Evolutionary conservation across 2,888 invertebrate genomes (phyloP).

Genomic region (Rambutsinella grinnellia): DNA sequence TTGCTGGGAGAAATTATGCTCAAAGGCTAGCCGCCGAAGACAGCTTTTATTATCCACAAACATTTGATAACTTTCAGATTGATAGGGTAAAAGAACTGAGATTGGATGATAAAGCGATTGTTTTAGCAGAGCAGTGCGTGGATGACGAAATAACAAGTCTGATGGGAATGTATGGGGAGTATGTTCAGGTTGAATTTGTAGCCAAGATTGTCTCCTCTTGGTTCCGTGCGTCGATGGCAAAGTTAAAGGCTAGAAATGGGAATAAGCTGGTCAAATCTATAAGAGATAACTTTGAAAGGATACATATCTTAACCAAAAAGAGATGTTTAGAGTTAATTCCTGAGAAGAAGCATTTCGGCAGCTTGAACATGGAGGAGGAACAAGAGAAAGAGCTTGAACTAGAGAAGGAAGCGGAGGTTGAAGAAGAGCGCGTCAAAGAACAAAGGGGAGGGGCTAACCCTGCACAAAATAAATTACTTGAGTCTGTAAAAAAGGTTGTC

Average conservation of each 20-base stretch:
- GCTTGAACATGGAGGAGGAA: slow-evolving; percentile 37
- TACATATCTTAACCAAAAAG: neutral
- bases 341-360: slow-evolving; percentile 8
- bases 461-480: neutral
- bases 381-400: slow-evolving; percentile 15
- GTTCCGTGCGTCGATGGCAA: slow-evolving; percentile 4
- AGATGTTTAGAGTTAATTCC: slow-evolving; percentile 4
- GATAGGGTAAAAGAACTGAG: neutral
- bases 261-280: neutral
- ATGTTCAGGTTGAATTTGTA: neutral
- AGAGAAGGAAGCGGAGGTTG: slow-evolving; percentile 26
- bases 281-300: neutral
- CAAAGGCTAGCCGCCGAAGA: slow-evolving; percentile 42
- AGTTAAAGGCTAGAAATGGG: neutral
- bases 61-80: too few species aligned
- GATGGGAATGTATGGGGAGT: slow-evolving; percentile 35
- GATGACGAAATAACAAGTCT: slow-evolving; percentile 36
- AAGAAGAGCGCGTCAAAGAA: slow-evolving; percentile 17
- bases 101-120: neutral
- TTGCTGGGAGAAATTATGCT: slow-evolving; percentile 38
- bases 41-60: slow-evolving; percentile 15
- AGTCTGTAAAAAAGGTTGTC: slow-evolving; percentile 4
- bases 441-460: neutral
- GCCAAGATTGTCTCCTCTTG: neutral
- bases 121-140: slow-evolving; percentile 19